Evolutionary conservation across 1,140 invertebrate genomes (phyloP).

Genomic region (Temnothorax curvispinosus): DNA sequence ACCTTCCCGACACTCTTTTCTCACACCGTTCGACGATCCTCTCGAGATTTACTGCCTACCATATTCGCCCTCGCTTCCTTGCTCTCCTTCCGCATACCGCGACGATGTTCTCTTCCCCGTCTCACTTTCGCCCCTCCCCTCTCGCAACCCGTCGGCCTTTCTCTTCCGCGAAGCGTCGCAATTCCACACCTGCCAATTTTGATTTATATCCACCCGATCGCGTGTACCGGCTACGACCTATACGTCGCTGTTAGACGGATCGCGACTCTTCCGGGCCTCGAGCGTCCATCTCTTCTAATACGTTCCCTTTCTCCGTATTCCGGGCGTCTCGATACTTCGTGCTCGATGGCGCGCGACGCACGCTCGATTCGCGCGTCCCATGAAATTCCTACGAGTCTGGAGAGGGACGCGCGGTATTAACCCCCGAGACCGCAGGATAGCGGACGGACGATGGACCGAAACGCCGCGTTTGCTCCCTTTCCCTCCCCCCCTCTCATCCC

Average conservation of each 20-base stretch:
- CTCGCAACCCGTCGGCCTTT: neutral
- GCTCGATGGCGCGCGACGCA: slow-evolving; percentile 41
- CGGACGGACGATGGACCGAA: slow-evolving; percentile 17
- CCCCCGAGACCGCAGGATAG: neutral
- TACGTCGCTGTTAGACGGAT: slow-evolving; percentile 51
- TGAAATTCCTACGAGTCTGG: slow-evolving; percentile 40
- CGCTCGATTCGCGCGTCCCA: slow-evolving; percentile 31
- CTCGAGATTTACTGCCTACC: slow-evolving; percentile 67
- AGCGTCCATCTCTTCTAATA: slow-evolving; percentile 56
- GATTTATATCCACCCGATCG: slow-evolving; percentile 72
- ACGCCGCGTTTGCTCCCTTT: neutral
- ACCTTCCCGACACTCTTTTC: slow-evolving; percentile 57
- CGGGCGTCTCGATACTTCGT: slow-evolving; percentile 38
- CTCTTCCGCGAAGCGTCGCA: slow-evolving; percentile 61
- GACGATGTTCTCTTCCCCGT: neutral
- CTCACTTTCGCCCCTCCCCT: neutral
- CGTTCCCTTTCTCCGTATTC: slow-evolving; percentile 12
- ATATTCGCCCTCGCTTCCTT: slow-evolving; percentile 28
- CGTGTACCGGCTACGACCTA: slow-evolving; percentile 30
- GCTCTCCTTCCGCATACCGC: slow-evolving; percentile 34
- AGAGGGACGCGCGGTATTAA: slow-evolving; percentile 31
- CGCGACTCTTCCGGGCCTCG: slow-evolving; percentile 50
- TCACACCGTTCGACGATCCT: slow-evolving; percentile 59
- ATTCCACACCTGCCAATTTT: slow-evolving; percentile 76
- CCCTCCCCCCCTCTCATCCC: neutral